A percentile compares a stretch with the other conserved stretches of the same genome.
These are phyloP conservation scores for Neodiprion pinetum DNA, from an alignment of 1,140 invertebrate species.

Conservation along the genomic window DNA sequence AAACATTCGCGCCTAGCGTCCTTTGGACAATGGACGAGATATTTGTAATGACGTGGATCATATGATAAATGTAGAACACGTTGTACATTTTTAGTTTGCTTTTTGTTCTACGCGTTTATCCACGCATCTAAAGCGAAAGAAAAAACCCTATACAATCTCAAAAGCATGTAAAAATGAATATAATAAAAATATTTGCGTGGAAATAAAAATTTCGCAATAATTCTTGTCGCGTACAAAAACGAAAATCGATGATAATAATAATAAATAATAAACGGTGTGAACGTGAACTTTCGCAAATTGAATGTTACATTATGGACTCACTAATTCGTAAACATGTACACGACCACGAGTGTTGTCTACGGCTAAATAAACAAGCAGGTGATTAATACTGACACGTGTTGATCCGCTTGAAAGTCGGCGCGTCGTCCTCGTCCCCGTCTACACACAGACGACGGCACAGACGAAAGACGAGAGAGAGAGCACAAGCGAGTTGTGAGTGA, in stretches of 20 bases:
- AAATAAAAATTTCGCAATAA: too few relatives aligned
- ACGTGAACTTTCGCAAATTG: too few relatives aligned
- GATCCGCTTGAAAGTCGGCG: not conserved
- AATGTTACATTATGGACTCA: too few relatives aligned
- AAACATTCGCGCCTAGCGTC: not conserved
- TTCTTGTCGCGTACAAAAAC: too few relatives aligned
- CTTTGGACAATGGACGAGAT: constrained; percentile 5
- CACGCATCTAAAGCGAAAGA: not conserved
- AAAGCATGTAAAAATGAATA: too few relatives aligned
- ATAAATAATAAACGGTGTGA: too few relatives aligned
- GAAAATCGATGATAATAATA: too few relatives aligned
- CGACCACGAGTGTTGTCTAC: not conserved
- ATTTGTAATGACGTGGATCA: constrained; percentile 28
- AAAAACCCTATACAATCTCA: not conserved
- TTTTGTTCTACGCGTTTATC: constrained; percentile 26
- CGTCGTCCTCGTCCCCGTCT: not conserved
- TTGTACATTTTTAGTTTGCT: constrained; percentile 40
- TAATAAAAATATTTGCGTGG: too few relatives aligned
- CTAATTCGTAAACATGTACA: too few relatives aligned
- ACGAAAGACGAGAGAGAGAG: constrained; percentile 17
- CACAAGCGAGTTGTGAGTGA: constrained; percentile 53
- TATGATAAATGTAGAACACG: constrained; percentile 57
- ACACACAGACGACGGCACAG: not conserved
- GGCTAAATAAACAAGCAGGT: not conserved
- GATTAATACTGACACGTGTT: constrained; percentile 2